These are phyloP conservation scores for Gastrophysa polygoni DNA, from an alignment of 2,888 invertebrate species.

Conservation along the genomic window DNA sequence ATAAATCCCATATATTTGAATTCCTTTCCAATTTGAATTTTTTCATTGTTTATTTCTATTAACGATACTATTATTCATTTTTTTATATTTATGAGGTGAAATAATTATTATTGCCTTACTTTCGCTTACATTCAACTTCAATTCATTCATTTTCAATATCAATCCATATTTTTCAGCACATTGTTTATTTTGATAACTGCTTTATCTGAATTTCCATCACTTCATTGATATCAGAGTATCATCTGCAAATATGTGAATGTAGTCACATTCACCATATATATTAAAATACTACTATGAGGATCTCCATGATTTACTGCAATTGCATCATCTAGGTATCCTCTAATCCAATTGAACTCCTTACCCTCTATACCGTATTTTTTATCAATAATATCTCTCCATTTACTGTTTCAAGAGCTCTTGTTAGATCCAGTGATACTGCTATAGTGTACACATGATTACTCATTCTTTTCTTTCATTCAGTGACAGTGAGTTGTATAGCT, in stretches of 20 bases:
- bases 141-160: conserved; percentile 15
- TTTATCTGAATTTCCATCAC: too few species aligned
- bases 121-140: conserved; percentile 17
- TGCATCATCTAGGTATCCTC: too few species aligned
- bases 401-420: conserved; percentile 15
- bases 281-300: conserved; percentile 11
- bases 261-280: neutral
- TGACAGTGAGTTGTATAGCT: conserved; percentile 15
- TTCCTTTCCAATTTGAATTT: too few species aligned
- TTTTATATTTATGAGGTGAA: neutral
- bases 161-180: conserved; percentile 10
- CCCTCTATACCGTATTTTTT: conserved; percentile 19
- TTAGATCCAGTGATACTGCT: conserved; percentile 7
- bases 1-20: too few species aligned
- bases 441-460: conserved; percentile 16
- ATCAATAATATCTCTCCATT: conserved; percentile 13
- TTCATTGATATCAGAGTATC: conserved; percentile 16
- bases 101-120: conserved; percentile 12
- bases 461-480: conserved; percentile 16
- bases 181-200: conserved; percentile 14
- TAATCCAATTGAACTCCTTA: conserved; percentile 10
- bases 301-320: conserved; percentile 7
- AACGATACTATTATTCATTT: neutral
- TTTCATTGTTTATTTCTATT: conserved; percentile 2
- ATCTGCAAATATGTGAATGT: conserved; percentile 15